Conservation (phyloP, 1,140 invertebrate genomes). For the fruit fly (Drosophila melanogaster) region Release_6_plus_ISO1_MT NT_037436.4:18857501-18858000, state of each 20-base stretch:
- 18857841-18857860: conserved; percentile 56
- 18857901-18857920: conserved; percentile 24
- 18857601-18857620: conserved; percentile 31
- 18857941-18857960: background rate
- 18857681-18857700: conserved; percentile 14
- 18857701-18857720: conserved; percentile 22
- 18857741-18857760: conserved; percentile 53
- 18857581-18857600: conserved; percentile 57
- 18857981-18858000: no score
- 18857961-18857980: background rate
- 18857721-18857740: background rate
- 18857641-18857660: conserved; percentile 76
- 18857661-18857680: conserved; percentile 40
- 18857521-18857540: conserved; percentile 44
- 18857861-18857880: conserved; percentile 11
- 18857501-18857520: conserved; percentile 73
- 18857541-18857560: background rate
- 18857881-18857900: conserved; percentile 5
- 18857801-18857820: conserved; percentile 33
- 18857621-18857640: conserved; percentile 47
- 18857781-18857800: conserved; percentile 39
- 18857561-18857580: conserved; percentile 59
- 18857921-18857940: conserved; percentile 28
- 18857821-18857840: conserved; percentile 79
- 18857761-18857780: conserved; percentile 57